Percentiles rank a stretch among this genome's conserved stretches.
phyloP scores from a whole-genome alignment of 2,888 invertebrate genomes.

The Drosophila peninsularis region DNA sequence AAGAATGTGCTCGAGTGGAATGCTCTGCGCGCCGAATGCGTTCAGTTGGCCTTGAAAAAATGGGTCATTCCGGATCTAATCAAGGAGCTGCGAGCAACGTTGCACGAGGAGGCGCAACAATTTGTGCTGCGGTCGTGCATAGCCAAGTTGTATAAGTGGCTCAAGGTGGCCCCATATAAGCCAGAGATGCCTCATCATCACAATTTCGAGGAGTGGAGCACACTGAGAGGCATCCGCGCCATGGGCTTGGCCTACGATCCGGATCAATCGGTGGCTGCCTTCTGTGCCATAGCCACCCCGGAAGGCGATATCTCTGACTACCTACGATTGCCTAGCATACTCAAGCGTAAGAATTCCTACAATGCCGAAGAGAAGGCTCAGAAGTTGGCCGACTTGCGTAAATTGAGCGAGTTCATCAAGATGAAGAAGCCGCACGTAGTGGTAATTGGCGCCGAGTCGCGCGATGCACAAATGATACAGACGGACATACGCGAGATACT shows the following conservation, averaged over 20 bases:
- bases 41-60: constrained; percentile 93
- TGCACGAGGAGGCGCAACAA: constrained; percentile 95
- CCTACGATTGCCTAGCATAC: constrained; percentile 93
- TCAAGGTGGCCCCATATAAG: constrained; percentile 92
- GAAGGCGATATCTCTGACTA: constrained; percentile 97
- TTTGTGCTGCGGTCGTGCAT: constrained; percentile 93
- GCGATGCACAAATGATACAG: constrained; percentile 93
- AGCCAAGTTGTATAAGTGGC: constrained; percentile 94
- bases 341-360: constrained; percentile 92
- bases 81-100: constrained; percentile 91
- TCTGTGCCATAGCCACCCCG: constrained; percentile 93
- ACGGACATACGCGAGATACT: constrained; percentile 91
- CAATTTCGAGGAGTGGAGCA: constrained; percentile 96
- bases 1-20: constrained; percentile 98
- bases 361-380: constrained; percentile 88
- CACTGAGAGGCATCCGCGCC: constrained; percentile 90
- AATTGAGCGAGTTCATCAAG: constrained; percentile 92
- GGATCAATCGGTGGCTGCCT: constrained; percentile 93
- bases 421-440: constrained; percentile 97
- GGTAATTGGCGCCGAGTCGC: constrained; percentile 94
- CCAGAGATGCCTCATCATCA: constrained; percentile 90
- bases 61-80: constrained; percentile 95
- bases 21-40: constrained; percentile 92
- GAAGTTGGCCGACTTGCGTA: constrained; percentile 89
- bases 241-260: constrained; percentile 95